These are phyloP conservation scores for Clavelina lepadiformis DNA, from an alignment of 23 tunicate species.

Conservation along the genomic window DNA sequence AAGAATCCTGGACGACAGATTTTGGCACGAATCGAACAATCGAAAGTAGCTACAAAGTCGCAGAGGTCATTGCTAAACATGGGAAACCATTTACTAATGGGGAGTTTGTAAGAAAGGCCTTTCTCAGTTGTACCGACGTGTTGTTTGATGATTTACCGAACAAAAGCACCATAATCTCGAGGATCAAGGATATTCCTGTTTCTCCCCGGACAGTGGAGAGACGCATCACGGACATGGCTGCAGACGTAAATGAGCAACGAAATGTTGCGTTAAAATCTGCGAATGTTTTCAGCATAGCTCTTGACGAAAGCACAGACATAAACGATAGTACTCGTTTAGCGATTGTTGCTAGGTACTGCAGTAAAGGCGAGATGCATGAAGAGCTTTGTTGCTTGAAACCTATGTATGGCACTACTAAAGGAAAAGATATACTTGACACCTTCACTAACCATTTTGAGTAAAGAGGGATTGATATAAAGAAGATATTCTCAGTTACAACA, in stretches of 20 bases:
- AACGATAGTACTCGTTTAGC: constrained; percentile 44
- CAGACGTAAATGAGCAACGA: constrained; percentile 15
- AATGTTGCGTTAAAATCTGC: constrained; percentile 22
- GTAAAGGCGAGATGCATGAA: constrained; percentile 30
- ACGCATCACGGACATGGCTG: constrained; percentile 31
- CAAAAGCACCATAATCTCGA: constrained; percentile 23
- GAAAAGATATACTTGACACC: constrained; percentile 25
- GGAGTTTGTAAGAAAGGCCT: constrained; percentile 28
- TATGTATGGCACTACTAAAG: constrained; percentile 44
- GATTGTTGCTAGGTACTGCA: constrained; percentile 27
- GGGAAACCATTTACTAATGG: constrained; percentile 41
- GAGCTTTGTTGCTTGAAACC: constrained; percentile 31
- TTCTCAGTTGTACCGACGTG: constrained; percentile 33
- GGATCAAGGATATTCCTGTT: constrained; percentile 37
- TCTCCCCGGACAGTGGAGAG: constrained; percentile 35
- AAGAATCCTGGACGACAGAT: constrained; percentile 34
- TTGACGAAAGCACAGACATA: constrained; percentile 28
- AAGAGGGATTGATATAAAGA: constrained; percentile 33
- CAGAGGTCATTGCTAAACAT: constrained; percentile 19
- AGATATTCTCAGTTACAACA: constrained; percentile 42
- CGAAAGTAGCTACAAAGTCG: constrained; percentile 51
- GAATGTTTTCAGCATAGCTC: constrained; percentile 24
- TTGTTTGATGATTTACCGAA: constrained; percentile 33
- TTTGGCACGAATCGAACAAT: constrained; percentile 30
- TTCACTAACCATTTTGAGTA: constrained; percentile 27